Evolutionary conservation across 1,140 invertebrate genomes (phyloP).

Genomic region (Drosophila nasuta): DNA sequence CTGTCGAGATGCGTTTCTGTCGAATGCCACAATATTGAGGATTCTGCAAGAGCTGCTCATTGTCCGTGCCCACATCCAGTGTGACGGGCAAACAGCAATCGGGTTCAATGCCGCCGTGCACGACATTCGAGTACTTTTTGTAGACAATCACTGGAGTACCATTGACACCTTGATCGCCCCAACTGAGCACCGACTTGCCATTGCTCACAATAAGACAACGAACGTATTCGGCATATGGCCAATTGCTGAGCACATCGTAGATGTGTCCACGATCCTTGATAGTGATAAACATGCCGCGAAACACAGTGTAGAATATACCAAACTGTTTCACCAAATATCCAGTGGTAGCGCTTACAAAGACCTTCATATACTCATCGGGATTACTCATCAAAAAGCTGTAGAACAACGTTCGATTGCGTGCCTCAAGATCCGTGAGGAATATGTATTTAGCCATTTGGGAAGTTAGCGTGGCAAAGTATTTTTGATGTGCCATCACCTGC

Average conservation of each 20-base stretch:
- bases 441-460: conserved; percentile 93
- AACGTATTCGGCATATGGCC: conserved; percentile 93
- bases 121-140: conserved; percentile 96
- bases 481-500: conserved; percentile 90
- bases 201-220: conserved; percentile 97
- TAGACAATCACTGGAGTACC: conserved; percentile 98
- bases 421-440: conserved; percentile 90
- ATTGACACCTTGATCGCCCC: conserved; percentile 97
- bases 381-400: conserved; percentile 96
- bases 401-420: conserved; percentile 96
- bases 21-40: conserved; percentile 96
- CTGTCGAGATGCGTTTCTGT: conserved; percentile 92
- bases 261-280: conserved; percentile 98
- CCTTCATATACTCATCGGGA: conserved; percentile 93
- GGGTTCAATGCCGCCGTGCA: conserved; percentile 96
- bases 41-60: conserved; percentile 92
- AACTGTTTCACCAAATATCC: conserved; percentile 90
- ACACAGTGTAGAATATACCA: neutral
- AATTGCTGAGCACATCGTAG: conserved; percentile 91
- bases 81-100: conserved; percentile 94
- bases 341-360: conserved; percentile 92
- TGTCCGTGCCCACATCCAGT: conserved; percentile 97
- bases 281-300: conserved; percentile 96
- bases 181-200: conserved; percentile 95
- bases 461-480: conserved; percentile 89